Percentiles rank a stretch among this genome's conserved stretches.
phyloP scores from a whole-genome alignment of 2,888 invertebrate genomes.

The Parnassius orleans region DNA sequence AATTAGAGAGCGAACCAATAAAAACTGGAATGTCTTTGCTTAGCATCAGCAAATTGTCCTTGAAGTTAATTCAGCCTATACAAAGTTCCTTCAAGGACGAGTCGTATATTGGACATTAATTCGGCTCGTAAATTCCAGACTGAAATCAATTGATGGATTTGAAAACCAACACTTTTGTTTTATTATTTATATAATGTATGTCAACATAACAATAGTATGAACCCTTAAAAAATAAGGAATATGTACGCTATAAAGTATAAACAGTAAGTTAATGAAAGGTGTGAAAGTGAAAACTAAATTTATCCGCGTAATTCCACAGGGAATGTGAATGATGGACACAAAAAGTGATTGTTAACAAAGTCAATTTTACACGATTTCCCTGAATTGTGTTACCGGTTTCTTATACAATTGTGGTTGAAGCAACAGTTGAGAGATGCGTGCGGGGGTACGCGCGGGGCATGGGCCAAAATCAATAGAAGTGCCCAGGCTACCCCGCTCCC shows the following conservation, averaged over 20 bases:
- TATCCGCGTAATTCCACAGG: no score
- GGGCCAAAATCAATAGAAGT: conserved; percentile 71
- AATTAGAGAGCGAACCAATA: conserved; percentile 18
- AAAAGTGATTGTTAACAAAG: background rate
- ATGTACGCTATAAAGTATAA: no score
- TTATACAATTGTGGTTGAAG: conserved; percentile 47
- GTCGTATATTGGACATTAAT: conserved; percentile 17
- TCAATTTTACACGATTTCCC: background rate
- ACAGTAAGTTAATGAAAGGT: no score
- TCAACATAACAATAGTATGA: no score
- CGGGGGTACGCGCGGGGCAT: conserved; percentile 46
- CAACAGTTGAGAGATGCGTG: conserved; percentile 77
- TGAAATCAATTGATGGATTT: background rate
- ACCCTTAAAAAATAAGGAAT: no score
- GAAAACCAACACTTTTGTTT: background rate
- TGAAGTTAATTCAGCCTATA: conserved; percentile 20
- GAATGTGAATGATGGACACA: background rate
- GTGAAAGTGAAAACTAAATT: no score
- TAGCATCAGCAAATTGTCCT: conserved; percentile 24
- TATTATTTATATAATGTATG: background rate
- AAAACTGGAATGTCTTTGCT: conserved; percentile 26
- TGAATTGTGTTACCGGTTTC: conserved; percentile 15
- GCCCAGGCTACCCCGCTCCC: conserved; percentile 52
- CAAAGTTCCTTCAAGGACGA: conserved; percentile 20
- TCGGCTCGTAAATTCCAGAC: conserved; percentile 13